phyloP scores from a whole-genome alignment of 2,113 vertebrate species.

The Hiodon tergisus region DNA sequence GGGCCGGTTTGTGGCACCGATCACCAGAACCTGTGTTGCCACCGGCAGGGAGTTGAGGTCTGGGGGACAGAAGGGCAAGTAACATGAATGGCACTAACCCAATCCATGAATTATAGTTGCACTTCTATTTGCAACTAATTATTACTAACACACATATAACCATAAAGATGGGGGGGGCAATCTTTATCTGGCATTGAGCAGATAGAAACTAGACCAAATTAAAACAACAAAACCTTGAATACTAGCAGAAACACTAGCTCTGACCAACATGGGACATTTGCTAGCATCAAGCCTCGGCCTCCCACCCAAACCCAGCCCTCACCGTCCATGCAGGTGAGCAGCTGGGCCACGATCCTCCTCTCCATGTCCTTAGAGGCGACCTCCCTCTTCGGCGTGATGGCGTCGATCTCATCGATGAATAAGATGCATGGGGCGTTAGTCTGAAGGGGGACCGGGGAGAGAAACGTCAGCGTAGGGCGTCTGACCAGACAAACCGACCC shows the following conservation, averaged over 20 bases:
- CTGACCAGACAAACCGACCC: not conserved
- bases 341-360: slow-evolving; percentile 90
- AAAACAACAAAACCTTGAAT: no score
- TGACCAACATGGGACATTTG: no score
- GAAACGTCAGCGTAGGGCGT: not conserved
- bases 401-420: slow-evolving; percentile 97
- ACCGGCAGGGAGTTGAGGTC: slow-evolving; percentile 74
- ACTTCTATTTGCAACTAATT: no score
- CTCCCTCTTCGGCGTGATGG: slow-evolving; percentile 93
- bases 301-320: slow-evolving; percentile 24
- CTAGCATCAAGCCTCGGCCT: no score
- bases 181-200: no score
- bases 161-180: not conserved
- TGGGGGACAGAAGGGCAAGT: slow-evolving; percentile 38
- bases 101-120: no score
- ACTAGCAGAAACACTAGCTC: no score
- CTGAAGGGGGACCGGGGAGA: slow-evolving; percentile 40
- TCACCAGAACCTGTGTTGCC: slow-evolving; percentile 78
- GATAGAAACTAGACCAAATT: no score
- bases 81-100: no score
- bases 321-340: slow-evolving; percentile 97
- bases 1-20: slow-evolving; percentile 92
- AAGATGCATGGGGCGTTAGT: slow-evolving; percentile 81
- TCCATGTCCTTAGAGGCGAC: slow-evolving; percentile 98
- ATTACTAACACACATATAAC: no score